Percentiles rank a stretch among this genome's conserved stretches.
These are phyloP conservation scores for Ceratitis capitata DNA, from an alignment of 1,140 invertebrate species.

Conservation along the genomic window DNA sequence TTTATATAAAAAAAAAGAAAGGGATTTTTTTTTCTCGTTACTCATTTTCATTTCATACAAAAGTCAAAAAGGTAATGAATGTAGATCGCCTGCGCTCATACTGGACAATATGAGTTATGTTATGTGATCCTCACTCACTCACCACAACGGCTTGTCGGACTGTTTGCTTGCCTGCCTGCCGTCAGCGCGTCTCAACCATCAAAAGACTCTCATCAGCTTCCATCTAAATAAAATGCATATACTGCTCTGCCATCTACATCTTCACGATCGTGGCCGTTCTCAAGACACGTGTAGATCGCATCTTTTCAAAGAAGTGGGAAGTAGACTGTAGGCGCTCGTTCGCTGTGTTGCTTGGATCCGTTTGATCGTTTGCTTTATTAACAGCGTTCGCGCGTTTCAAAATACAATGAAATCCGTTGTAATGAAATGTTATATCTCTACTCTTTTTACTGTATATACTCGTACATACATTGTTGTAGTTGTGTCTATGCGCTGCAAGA, in stretches of 20 bases:
- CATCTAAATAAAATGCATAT: no score
- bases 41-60: not conserved
- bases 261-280: not conserved
- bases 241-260: not conserved
- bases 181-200: not conserved
- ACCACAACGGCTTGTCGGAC: not conserved
- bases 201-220: not conserved
- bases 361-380: constrained; percentile 37
- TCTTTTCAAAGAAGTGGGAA: constrained; percentile 17
- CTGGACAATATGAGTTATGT: constrained; percentile 36
- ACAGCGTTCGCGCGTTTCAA: not conserved
- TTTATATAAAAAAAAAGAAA: constrained; percentile 25
- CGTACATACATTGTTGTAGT: no score
- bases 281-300: constrained; percentile 23
- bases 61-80: constrained; percentile 30
- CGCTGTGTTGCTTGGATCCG: no score
- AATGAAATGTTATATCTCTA: constrained; percentile 35
- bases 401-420: not conserved
- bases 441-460: not conserved
- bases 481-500: constrained; percentile 5
- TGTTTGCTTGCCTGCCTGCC: not conserved
- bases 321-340: constrained; percentile 10
- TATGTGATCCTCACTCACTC: constrained; percentile 27
- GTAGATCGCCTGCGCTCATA: constrained; percentile 23
- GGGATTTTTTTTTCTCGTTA: not conserved